Evolutionary conservation across 2,113 vertebrate species (phyloP).

Genomic region (cat (Felis catus)): DNA sequence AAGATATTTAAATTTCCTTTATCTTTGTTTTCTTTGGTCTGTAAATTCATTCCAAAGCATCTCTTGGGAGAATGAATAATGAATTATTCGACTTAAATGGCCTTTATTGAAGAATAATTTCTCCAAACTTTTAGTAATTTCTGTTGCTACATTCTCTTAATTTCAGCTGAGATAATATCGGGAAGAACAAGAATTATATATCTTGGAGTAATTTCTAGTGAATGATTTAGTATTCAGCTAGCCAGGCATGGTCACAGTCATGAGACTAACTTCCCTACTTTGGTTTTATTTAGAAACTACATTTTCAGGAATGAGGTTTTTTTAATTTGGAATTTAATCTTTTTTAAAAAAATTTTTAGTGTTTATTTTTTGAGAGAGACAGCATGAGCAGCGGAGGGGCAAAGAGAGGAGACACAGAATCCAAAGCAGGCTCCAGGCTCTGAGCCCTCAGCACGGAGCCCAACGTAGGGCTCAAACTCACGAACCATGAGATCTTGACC

Average conservation of each 20-base stretch:
- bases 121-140: neutral
- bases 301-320: constrained; percentile 15
- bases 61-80: constrained; percentile 27
- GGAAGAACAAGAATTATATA: neutral
- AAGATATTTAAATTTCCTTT: neutral
- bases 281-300: constrained; percentile 9
- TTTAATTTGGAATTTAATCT: constrained; percentile 24
- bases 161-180: neutral
- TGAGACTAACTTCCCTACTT: neutral
- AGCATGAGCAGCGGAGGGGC: no score
- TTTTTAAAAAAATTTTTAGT: neutral
- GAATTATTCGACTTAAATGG: constrained; percentile 3
- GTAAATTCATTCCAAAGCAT: constrained; percentile 11
- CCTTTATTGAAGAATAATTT: constrained; percentile 41
- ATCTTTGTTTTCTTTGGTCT: neutral
- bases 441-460: no score
- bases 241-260: neutral
- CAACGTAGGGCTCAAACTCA: no score
- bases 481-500: no score
- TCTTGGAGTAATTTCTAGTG: neutral
- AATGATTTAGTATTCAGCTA: neutral
- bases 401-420: no score
- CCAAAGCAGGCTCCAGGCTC: no score
- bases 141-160: neutral
- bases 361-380: no score